phyloP scores from a whole-genome alignment of 1,140 invertebrate genomes.

The Ostrea edulis region DNA sequence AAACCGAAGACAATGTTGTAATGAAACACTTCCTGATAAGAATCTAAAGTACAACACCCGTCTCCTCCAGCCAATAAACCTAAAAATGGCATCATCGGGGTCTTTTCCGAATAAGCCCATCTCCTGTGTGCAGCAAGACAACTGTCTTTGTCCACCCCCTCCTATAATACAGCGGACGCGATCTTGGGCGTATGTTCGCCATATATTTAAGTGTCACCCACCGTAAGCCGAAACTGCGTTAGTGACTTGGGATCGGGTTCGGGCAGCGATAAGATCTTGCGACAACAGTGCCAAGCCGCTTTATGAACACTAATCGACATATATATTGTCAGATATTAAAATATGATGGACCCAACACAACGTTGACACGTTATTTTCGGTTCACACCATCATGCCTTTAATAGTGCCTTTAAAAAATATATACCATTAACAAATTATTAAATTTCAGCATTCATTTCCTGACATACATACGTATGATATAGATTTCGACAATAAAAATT shows the following conservation, averaged over 20 bases:
- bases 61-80: slow-evolving; percentile 15
- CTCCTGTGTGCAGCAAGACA: neutral
- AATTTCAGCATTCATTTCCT: slow-evolving; percentile 14
- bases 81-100: neutral
- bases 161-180: slow-evolving; percentile 17
- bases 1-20: neutral
- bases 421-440: slow-evolving; percentile 8
- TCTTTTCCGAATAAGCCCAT: slow-evolving; percentile 9
- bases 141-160: neutral
- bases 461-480: neutral
- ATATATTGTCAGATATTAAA: slow-evolving; percentile 34
- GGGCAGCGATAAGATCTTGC: slow-evolving; percentile 18
- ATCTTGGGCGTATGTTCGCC: slow-evolving; percentile 18
- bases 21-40: slow-evolving; percentile 9
- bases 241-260: slow-evolving; percentile 7
- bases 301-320: slow-evolving; percentile 35
- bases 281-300: slow-evolving; percentile 34
- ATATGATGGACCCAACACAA: slow-evolving; percentile 31
- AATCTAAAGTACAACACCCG: neutral
- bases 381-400: slow-evolving; percentile 3
- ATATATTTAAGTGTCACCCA: slow-evolving; percentile 31
- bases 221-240: neutral
- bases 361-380: slow-evolving; percentile 7
- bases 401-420: neutral
- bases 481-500: neutral